These are phyloP conservation scores for Oncorhynchus masou DNA, from an alignment of 2,113 vertebrate genomes.

Conservation along the genomic window DNA sequence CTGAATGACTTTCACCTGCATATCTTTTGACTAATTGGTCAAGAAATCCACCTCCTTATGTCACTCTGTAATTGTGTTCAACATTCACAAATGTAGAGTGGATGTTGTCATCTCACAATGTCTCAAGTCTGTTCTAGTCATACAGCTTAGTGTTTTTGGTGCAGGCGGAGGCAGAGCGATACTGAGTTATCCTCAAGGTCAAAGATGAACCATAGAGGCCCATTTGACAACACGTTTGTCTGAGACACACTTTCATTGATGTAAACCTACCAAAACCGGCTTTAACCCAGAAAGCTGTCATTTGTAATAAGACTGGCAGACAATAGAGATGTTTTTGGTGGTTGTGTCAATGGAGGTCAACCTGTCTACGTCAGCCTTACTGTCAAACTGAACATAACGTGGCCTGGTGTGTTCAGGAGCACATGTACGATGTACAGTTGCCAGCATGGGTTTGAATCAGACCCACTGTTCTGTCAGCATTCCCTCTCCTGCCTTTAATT, in stretches of 20 bases:
- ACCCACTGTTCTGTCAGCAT: too few species aligned
- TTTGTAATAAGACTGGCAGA: not conserved
- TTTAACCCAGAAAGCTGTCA: not conserved
- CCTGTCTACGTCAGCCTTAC: not conserved
- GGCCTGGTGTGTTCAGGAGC: too few species aligned
- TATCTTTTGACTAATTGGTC: slow-evolving; percentile 46
- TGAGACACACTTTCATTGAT: not conserved
- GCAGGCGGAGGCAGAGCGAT: not conserved
- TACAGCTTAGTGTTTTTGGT: not conserved
- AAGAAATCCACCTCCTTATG: slow-evolving; percentile 64
- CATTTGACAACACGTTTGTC: not conserved
- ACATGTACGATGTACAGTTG: too few species aligned
- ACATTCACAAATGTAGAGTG: not conserved
- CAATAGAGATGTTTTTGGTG: not conserved
- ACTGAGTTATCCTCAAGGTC: not conserved
- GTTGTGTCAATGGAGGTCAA: not conserved
- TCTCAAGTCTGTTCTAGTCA: not conserved
- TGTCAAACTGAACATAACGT: not conserved
- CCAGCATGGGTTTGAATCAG: too few species aligned
- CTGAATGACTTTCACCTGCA: slow-evolving; percentile 16
- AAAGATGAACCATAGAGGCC: not conserved
- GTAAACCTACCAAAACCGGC: not conserved
- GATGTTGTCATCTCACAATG: not conserved
- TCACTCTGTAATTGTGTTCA: slow-evolving; percentile 17
- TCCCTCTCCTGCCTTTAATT: too few species aligned